Conservation (phyloP, 2,797 vertebrate genomes). For the Liasis olivaceus region DNA sequence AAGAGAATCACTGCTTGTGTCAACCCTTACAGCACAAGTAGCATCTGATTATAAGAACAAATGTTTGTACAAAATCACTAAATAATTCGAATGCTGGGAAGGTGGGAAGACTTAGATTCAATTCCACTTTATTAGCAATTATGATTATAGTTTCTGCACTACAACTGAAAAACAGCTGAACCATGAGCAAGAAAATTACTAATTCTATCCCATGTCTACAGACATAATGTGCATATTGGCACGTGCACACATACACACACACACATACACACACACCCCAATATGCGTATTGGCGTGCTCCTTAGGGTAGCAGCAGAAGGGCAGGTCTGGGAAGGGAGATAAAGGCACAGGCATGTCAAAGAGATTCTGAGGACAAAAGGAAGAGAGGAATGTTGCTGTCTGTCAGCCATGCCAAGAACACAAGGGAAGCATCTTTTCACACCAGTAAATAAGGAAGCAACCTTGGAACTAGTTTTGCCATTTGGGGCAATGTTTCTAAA, state of each 20-base stretch:
- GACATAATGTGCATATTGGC: too few relatives aligned
- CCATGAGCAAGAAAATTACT: neutral
- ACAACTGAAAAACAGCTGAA: neutral
- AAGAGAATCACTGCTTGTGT: neutral
- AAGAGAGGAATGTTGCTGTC: neutral
- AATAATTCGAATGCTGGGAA: neutral
- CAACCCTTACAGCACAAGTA: neutral
- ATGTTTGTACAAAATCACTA: neutral
- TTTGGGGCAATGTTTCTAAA: neutral
- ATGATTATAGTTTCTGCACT: neutral
- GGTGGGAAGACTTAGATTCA: neutral
- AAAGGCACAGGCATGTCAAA: neutral
- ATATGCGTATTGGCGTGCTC: neutral
- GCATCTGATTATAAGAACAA: too few relatives aligned
- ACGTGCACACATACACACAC: neutral
- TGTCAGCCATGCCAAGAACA: neutral
- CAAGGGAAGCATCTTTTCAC: neutral
- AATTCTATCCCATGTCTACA: neutral
- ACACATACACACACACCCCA: too few relatives aligned
- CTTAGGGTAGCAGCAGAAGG: neutral
- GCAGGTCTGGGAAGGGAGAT: neutral
- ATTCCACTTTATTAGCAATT: neutral
- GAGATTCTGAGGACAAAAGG: neutral
- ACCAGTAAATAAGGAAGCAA: neutral
- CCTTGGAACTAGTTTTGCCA: neutral